Base-by-base conservation (phyloP, 2,888 invertebrate species). In the Choristoneura rosaceana region DNA sequence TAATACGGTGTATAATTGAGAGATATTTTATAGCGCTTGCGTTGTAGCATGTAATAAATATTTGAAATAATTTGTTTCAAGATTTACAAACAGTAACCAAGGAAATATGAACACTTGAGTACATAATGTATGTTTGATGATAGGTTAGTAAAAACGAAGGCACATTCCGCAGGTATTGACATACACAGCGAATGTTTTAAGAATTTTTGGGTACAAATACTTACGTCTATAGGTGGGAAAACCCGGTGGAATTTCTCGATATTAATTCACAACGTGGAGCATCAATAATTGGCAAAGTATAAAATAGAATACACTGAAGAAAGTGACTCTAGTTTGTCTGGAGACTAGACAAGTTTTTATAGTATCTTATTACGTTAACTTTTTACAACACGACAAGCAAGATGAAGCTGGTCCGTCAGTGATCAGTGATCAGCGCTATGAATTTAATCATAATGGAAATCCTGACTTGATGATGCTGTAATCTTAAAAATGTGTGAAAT, bases 81-180 rank as follows among this genome's bases (percentile, higher is more conserved):
- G 80, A 88, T 88, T 86, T 84, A 85, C 82, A 81, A 86, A 86
- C 85, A 83, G 84, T 87, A 82, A 84, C 84, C 82, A 87, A 84
- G 87, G 84, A 85, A 88, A 84, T 85, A 77, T 77, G 75, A 76
- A 75, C 86, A 87, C 77, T 82, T 87, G 86, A 82, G 80, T 74
- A 78, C 79, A 86, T 80, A 86, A 76, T 81, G 60, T 62, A 34
- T 76, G 70, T 78, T 78, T 75, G 75, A 76, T 76, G 74, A 66
- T 74, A 76, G 76, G 75, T 67, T 66, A 60, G 70, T 50, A 70
- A 43, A 47, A 47, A 62, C 58, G 43, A 58, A 58, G 45, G 25
- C 61, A 17, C 71, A 71, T 71, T 67, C 71, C 71, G 4, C 4
- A 41, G 12, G 10, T 55, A 47, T 38, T 34, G 61, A 55, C 45